These are phyloP conservation scores for Boulengeromyrus knoepffleri DNA, from an alignment of 2,113 vertebrate genomes.

Conservation along the genomic window DNA sequence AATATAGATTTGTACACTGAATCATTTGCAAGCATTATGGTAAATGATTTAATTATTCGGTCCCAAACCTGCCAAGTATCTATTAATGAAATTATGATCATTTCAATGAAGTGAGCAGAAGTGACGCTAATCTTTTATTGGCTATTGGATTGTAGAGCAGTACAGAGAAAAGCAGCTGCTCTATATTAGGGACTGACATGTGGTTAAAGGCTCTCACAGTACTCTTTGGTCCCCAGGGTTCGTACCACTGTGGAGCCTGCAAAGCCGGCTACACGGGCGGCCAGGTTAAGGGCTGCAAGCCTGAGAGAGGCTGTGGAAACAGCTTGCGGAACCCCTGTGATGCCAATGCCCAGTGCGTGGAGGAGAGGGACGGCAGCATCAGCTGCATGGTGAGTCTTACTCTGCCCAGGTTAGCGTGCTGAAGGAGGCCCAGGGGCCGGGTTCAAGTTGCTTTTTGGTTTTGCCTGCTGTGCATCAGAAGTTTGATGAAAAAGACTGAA, in stretches of 20 bases:
- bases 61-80: neutral
- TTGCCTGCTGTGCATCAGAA: neutral
- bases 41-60: neutral
- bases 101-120: neutral
- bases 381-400: conserved; percentile 69
- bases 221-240: conserved; percentile 64
- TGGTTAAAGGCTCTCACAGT: neutral
- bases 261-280: conserved; percentile 82
- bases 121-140: neutral
- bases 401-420: neutral
- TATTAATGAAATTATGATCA: neutral
- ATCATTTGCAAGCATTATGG: neutral
- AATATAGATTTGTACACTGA: neutral
- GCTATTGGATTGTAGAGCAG: neutral
- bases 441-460: neutral
- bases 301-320: conserved; percentile 75
- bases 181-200: neutral
- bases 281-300: conserved; percentile 78
- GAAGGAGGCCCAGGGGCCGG: neutral
- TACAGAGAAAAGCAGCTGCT: neutral
- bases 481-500: neutral
- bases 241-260: conserved; percentile 82
- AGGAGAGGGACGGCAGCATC: conserved; percentile 75
- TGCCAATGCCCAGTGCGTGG: conserved; percentile 70
- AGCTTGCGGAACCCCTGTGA: conserved; percentile 85